Evolutionary conservation across 1,140 invertebrate species (phyloP).

Genomic region (Lepidostoma basale): DNA sequence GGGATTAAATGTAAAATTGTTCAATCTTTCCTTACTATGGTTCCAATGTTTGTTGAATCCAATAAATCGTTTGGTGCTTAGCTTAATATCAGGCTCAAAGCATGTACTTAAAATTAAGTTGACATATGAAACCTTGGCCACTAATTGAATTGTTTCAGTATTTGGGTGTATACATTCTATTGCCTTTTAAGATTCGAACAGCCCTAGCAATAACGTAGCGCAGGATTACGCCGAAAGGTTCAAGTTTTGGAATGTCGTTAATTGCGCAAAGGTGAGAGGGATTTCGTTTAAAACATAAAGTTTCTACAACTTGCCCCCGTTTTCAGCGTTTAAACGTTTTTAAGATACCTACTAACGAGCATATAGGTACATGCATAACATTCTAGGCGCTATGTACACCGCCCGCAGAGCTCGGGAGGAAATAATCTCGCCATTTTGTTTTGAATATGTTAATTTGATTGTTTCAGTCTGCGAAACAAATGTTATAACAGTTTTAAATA

Average conservation of each 20-base stretch:
- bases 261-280: conserved; percentile 16
- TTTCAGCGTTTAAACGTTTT: conserved; percentile 21
- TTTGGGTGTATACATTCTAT: too few species aligned
- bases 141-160: too few species aligned
- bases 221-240: conserved; percentile 7
- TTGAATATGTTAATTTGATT: conserved; percentile 26
- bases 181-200: too few species aligned
- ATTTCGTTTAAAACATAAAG: conserved; percentile 16
- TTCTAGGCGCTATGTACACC: too few species aligned
- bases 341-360: conserved; percentile 21
- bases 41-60: too few species aligned
- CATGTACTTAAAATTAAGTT: too few species aligned
- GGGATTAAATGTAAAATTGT: too few species aligned
- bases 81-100: too few species aligned
- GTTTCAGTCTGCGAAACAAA: conserved; percentile 3
- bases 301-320: conserved; percentile 10
- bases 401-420: background rate
- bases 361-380: too few species aligned
- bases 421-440: conserved; percentile 19
- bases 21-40: too few species aligned
- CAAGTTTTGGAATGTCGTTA: conserved; percentile 24
- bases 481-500: background rate
- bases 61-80: too few species aligned
- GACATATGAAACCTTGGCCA: too few species aligned
- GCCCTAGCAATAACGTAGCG: background rate